Base-by-base conservation (phyloP, 1,140 invertebrate genomes). In the Rhopalosiphum padi region DNA sequence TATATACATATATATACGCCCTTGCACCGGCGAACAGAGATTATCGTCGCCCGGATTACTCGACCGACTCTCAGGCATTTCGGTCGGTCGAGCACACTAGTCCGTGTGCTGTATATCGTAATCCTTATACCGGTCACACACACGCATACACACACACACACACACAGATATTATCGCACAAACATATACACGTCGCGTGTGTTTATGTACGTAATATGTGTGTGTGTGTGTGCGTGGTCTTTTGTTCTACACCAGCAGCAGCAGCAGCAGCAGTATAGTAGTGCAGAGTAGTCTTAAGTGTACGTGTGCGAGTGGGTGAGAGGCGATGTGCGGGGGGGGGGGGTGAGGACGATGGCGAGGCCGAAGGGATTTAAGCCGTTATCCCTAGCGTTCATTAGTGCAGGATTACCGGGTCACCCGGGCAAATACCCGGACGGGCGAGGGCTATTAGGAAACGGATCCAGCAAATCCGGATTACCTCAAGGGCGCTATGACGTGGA, bases 401-500 rank as follows among this genome's bases (percentile, higher is more conserved):
- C 91, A 51, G 91, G 91, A 93, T 93, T 93, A 93, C 91, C 91
- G 91, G 91, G 91, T 85, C 91, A 82, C 82, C 37, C 91, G 91
- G 82, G 91, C 48, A 92, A 92, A 92, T 83, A 83, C 77, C 35
- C 91, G 82, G 91, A 53, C 48, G 68, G 91, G 90, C 43, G 43
- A 43, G 90, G 77, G 91, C 91, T 93, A 93, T 93, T 93, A 93
- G 91, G 82, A 93, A 93, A 93, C 91, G 82, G 91, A 93, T 93
- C 91, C 91, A 0, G 82, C 48, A 93, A 93, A 93, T 93, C 91
- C 91, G 91, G 91, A 93, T 93, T 93, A 93, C 91, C 91, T 86
- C 91, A 86, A 93, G 89, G 89, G 53, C 53, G 55, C 53, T 90
- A 68, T 46, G 25, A 25, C 25, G 88, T 37, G n/a, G 51, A 30